Evolutionary conservation across 2,888 invertebrate species (phyloP), one percentile per base, ranked within the genome.

Genomic region (Melitaea athalia): DNA sequence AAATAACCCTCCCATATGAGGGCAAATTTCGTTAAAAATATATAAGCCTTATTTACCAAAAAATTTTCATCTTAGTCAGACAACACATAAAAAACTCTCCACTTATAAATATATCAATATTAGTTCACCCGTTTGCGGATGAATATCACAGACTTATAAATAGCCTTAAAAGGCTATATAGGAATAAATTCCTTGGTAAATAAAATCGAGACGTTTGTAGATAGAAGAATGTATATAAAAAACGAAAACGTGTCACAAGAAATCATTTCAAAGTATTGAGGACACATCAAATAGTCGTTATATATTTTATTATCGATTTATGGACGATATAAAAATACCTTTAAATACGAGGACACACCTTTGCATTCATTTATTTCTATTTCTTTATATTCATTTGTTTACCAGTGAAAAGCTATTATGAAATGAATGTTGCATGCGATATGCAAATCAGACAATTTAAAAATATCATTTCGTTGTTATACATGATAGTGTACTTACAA

Each of bases 341-440:
- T 31, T 14, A 31, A 24, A 55, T n/a, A 33, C 33, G 0, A 55
- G 6, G 14, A 14, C 53, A 33, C 31, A 33, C 31, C 33, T 55
- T 55, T 31, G 6, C 5, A 12, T 55, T 12, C n/a, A 49, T 49
- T n/a, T 45, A 43, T 10, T 7, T 47, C 14, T 14, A 47, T 47
- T 47, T 47, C 45, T 47, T 47, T 47, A 14, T 14, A 47, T 14
- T n/a, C n/a, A n/a, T 5, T 11, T 45, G 45, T 14, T 31, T 53
- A 53, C 53, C 31, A 49, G 42, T 52, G n/a, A 62, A 55, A 61
- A 62, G 57, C 55, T 47, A 62, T 42, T 49, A n/a, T 45, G 17
- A 24, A 62, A 67, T 62, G 57, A 62, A 67, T 67, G 57, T 67
- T 67, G 49, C 62, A 67, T 67, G 67, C 62, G 33, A 57, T 67